Conservation (phyloP, 2,888 invertebrate genomes). For the Dione vanillae region DNA sequence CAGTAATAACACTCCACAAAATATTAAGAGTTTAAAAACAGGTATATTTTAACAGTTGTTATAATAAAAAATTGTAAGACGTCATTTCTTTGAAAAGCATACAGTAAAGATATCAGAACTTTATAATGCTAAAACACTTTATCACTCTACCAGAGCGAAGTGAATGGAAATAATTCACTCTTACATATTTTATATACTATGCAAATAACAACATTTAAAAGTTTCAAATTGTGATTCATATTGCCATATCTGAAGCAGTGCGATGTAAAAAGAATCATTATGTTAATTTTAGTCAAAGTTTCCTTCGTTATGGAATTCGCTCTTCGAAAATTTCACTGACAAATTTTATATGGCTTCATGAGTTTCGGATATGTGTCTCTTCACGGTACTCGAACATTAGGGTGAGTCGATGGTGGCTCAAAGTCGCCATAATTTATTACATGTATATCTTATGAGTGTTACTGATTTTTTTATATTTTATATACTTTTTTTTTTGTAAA, state of each 20-base stretch:
- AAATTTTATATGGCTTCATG: slow-evolving; percentile 31
- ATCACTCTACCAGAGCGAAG: too few relatives aligned
- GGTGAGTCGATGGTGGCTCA: slow-evolving; percentile 16
- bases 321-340: slow-evolving; percentile 31
- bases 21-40: not conserved
- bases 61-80: too few relatives aligned
- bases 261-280: slow-evolving; percentile 8
- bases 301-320: slow-evolving; percentile 5
- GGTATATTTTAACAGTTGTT: not conserved
- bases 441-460: not conserved
- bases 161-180: too few relatives aligned
- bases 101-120: too few relatives aligned
- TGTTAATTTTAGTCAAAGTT: slow-evolving; percentile 25
- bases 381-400: slow-evolving; percentile 21
- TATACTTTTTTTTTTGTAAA: not conserved
- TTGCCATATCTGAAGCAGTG: slow-evolving; percentile 9
- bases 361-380: slow-evolving; percentile 28
- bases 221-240: slow-evolving; percentile 2
- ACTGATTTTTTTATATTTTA: not conserved
- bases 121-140: not conserved
- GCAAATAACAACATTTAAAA: slow-evolving; percentile 2
- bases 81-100: too few relatives aligned
- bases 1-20: not conserved
- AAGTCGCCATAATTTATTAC: slow-evolving; percentile 8
- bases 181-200: not conserved